These are phyloP conservation scores for Procavia capensis DNA, from an alignment of 2,113 vertebrate species.

Conservation along the genomic window DNA sequence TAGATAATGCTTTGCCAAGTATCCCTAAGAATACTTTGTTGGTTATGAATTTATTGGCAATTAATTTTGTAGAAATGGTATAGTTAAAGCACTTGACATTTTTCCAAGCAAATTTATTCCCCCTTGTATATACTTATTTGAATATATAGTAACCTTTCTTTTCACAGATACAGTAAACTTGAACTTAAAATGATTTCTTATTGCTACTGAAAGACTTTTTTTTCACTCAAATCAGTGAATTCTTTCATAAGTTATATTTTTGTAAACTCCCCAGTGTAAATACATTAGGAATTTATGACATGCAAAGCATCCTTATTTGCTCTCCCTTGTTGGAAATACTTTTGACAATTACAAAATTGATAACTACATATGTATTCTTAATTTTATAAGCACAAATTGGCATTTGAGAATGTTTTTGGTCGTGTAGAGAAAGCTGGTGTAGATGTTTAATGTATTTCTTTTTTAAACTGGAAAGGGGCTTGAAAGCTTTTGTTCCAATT, in stretches of 20 bases:
- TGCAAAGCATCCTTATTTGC: background rate
- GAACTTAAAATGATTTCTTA: background rate
- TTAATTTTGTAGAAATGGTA: background rate
- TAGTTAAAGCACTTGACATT: background rate
- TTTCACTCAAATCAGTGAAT: constrained; percentile 23
- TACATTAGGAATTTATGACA: background rate
- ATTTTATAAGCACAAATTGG: background rate
- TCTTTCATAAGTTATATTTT: background rate
- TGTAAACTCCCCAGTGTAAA: background rate
- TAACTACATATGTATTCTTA: background rate
- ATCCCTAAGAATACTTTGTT: background rate
- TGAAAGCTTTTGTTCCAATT: background rate
- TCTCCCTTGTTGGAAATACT: background rate
- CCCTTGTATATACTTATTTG: background rate
- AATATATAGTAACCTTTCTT: background rate
- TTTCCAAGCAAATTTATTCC: constrained; percentile 1
- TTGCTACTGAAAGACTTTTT: background rate
- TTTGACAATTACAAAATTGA: constrained; percentile 10
- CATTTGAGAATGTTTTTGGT: background rate
- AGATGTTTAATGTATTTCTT: background rate
- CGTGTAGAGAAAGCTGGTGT: background rate
- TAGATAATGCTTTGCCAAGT: background rate
- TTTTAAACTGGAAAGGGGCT: constrained; percentile 26
- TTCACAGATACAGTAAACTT: background rate
- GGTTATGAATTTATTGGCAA: background rate